These are phyloP conservation scores for Poeciliopsis prolifica DNA, from an alignment of 2,113 vertebrate species.

Conservation along the genomic window DNA sequence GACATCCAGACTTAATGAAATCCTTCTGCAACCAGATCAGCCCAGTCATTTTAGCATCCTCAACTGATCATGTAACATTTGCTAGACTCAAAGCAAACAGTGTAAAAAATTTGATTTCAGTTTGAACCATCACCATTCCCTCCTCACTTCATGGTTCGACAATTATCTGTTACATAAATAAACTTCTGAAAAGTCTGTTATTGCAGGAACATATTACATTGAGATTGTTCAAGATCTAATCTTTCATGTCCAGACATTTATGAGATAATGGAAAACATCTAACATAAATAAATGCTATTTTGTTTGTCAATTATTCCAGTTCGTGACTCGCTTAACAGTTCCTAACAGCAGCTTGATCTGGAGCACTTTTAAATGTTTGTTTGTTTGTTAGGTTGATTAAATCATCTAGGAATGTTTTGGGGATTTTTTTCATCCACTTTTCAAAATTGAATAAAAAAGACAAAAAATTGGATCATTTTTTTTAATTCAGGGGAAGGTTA, in stretches of 20 bases:
- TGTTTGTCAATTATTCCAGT: background rate
- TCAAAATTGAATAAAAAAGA: too few relatives aligned
- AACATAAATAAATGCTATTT: background rate
- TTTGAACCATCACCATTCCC: too few relatives aligned
- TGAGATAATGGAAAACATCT: background rate
- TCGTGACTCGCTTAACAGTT: background rate
- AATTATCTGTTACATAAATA: too few relatives aligned
- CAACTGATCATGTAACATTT: slow-evolving; percentile 18
- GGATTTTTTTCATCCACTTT: too few relatives aligned
- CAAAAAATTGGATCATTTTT: too few relatives aligned
- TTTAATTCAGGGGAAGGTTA: too few relatives aligned
- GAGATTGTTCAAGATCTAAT: background rate
- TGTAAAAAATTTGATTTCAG: too few relatives aligned
- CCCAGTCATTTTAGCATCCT: slow-evolving; percentile 1
- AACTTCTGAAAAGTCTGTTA: background rate
- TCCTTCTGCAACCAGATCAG: slow-evolving; percentile 28
- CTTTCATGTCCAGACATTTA: background rate
- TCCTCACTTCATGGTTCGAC: too few relatives aligned
- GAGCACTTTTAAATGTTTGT: too few relatives aligned
- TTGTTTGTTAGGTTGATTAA: too few relatives aligned
- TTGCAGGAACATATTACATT: background rate
- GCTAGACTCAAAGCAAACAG: background rate
- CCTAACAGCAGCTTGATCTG: too few relatives aligned
- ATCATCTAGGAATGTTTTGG: too few relatives aligned
- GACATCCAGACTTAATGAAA: slow-evolving; percentile 50